Base-by-base conservation (phyloP, 1,140 invertebrate species). In the Antheraea mylitta region DNA sequence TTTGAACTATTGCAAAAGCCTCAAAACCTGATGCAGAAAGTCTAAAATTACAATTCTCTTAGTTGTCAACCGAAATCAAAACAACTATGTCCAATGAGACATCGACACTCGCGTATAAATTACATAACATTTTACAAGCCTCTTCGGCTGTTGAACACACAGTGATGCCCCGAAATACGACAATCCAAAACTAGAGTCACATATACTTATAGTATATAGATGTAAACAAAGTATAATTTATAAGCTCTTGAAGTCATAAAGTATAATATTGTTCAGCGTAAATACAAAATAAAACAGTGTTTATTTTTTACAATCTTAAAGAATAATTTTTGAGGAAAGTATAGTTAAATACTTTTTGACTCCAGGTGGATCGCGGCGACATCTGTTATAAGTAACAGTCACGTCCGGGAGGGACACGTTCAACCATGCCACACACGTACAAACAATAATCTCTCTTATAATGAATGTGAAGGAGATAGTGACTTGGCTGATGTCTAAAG, bases 351-450 rank as follows among this genome's bases (percentile, higher is more conserved):
- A 53, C 45, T 53, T 53, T 13, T 53, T 53, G 45, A 53, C 45
- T n/a, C 6, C 16, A 16, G 1, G 5, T n/a, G 11, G 6, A 6
- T 53, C 13, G 13, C 5, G 16, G 45, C 16, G 16, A 53, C 45
- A 53, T 13, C 11, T 53, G 13, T 53, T n/a, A 53, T 13, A 53
- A 6, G 45, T 53, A 16, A 53, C 45, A 53, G 9, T 53, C 13
- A 53, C n/a, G 45, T 53, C 45, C 45, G 16, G 45, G 9, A 13
- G 4, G 45, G 16, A 53, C 45, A 60, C 18, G 18, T 63, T 63
- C 58, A 58, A 10, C 59, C 77, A 79, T 79, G 77, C 75, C 76
- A 80, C 75, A 76, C 75, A 67, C 59, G 76, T 70, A 80, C 74
- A 73, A 36, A 75, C 79, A 4, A 30, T 30, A 30, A 76, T 79